Evolutionary conservation across 2,888 invertebrate species (phyloP).

Genomic region (Drosophila planitibia): DNA sequence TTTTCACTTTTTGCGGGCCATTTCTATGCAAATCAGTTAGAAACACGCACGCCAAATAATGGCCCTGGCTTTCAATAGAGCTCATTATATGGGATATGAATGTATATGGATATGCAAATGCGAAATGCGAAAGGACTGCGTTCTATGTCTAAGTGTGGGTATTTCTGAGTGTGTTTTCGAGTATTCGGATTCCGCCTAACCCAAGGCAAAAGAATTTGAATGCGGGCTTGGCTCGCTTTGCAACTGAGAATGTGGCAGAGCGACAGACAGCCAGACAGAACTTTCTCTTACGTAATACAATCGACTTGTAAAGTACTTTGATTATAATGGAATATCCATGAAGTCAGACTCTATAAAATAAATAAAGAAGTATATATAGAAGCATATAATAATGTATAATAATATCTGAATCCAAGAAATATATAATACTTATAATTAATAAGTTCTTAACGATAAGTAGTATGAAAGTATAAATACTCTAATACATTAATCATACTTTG

Average conservation of each 20-base stretch:
- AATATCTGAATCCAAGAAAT: neutral
- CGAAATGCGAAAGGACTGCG: slow-evolving; percentile 47
- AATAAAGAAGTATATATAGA: neutral
- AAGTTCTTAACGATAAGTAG: neutral
- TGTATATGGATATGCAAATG: slow-evolving; percentile 60
- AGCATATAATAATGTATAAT: neutral
- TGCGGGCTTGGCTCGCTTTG: slow-evolving; percentile 54
- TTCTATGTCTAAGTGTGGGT: neutral
- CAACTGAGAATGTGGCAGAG: slow-evolving; percentile 12
- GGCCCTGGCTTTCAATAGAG: slow-evolving; percentile 60
- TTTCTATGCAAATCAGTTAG: slow-evolving; percentile 73
- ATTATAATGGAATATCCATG: neutral
- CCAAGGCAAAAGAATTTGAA: slow-evolving; percentile 48
- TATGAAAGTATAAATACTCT: neutral
- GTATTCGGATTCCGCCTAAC: slow-evolving; percentile 34
- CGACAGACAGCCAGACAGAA: slow-evolving; percentile 27
- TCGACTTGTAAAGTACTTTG: neutral
- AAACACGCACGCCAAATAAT: slow-evolving; percentile 65
- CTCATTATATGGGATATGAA: slow-evolving; percentile 62
- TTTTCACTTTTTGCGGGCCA: slow-evolving; percentile 35
- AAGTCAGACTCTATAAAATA: neutral
- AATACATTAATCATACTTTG: neutral
- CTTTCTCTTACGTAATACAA: slow-evolving; percentile 61
- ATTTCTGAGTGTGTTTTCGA: neutral
- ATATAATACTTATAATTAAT: neutral